Conservation (phyloP, 2,888 invertebrate species). For the Oscheius onirici region DNA sequence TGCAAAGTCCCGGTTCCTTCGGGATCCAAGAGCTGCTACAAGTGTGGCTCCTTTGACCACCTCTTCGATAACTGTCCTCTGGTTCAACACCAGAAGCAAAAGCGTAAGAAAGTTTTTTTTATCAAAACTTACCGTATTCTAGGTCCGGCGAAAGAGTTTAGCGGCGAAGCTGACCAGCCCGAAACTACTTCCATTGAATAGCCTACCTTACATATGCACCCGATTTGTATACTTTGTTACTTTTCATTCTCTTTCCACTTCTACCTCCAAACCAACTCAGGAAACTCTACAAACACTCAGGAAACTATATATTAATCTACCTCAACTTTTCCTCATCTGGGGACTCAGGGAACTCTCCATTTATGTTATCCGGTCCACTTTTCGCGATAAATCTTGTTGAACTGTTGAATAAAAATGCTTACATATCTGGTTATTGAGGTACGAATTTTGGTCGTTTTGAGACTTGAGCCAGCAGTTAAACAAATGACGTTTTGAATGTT, state of each 20-base stretch:
- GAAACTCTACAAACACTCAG: not conserved
- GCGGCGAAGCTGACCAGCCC: not conserved
- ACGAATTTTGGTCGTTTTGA: no score
- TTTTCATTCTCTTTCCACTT: not conserved
- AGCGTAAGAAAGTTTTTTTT: not conserved
- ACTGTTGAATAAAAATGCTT: no score
- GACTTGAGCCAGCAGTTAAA: no score
- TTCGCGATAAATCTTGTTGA: not conserved
- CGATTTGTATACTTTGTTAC: conserved; percentile 6
- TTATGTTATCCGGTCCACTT: not conserved
- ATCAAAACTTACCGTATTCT: not conserved
- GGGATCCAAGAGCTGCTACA: conserved; percentile 44
- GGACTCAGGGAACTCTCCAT: conserved; percentile 25
- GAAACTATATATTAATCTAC: not conserved
- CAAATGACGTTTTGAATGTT: no score
- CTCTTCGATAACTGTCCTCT: conserved; percentile 42
- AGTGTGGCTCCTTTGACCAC: conserved; percentile 45
- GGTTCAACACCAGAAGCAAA: not conserved
- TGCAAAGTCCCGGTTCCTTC: conserved; percentile 44
- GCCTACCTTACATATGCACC: not conserved
- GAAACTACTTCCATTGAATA: not conserved
- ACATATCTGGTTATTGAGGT: no score
- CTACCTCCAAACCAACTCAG: not conserved
- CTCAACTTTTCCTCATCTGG: conserved; percentile 14
- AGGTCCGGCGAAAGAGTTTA: not conserved